phyloP scores from a whole-genome alignment of 2,888 invertebrate genomes.

The Bedellia somnulentella region DNA sequence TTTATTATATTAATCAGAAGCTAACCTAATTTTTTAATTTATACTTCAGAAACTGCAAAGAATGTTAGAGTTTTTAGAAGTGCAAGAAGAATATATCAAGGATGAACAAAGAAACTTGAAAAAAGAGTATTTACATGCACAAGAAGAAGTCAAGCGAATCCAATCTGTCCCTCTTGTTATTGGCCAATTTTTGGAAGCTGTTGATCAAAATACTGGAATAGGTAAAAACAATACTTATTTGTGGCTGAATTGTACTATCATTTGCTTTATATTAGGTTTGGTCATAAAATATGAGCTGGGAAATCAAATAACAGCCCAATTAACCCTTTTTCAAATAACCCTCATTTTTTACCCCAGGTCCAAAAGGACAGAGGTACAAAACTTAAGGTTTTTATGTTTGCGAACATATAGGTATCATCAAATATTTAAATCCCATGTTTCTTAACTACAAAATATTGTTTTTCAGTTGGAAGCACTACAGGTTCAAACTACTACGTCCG shows the following conservation, averaged over 20 bases:
- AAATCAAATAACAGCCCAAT: too few species aligned
- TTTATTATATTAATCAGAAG: background rate
- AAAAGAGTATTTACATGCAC: conserved; percentile 98
- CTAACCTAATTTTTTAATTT: background rate
- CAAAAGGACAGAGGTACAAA: too few species aligned
- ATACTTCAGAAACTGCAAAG: conserved; percentile 83
- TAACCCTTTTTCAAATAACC: too few species aligned
- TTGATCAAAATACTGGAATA: conserved; percentile 98
- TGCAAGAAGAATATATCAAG: conserved; percentile 99
- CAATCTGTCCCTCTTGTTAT: conserved; percentile 98
- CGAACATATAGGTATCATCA: too few species aligned
- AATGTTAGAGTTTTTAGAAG: conserved; percentile 95
- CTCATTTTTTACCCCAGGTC: too few species aligned
- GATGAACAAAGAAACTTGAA: conserved; percentile 98
- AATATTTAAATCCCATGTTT: too few species aligned
- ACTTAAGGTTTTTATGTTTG: too few species aligned
- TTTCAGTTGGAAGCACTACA: conserved; percentile 91
- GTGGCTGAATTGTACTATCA: too few species aligned
- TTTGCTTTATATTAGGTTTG: too few species aligned
- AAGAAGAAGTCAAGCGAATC: conserved; percentile 96
- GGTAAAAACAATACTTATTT: too few species aligned
- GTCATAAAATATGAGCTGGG: too few species aligned
- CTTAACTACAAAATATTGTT: too few species aligned
- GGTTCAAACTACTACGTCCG: conserved; percentile 99
- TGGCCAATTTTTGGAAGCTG: conserved; percentile 98